Evolutionary conservation across 2,888 invertebrate species (phyloP).

Genomic region (Tetragonula carbonaria): DNA sequence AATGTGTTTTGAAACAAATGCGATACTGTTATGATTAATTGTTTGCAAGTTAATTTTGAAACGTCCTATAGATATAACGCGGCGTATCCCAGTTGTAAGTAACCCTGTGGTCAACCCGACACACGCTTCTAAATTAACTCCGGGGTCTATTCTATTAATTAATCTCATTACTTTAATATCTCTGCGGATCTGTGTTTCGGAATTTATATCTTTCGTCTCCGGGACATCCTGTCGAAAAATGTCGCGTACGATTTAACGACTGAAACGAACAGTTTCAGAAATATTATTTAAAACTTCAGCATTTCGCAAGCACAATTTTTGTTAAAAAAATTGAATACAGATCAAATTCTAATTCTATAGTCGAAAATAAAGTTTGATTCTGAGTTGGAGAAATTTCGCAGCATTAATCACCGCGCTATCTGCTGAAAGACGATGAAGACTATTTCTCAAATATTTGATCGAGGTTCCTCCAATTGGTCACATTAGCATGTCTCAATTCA

Average conservation of each 20-base stretch:
- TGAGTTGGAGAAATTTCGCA: background rate
- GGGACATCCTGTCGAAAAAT: slow-evolving; percentile 14
- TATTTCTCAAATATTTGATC: slow-evolving; percentile 34
- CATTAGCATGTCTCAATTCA: slow-evolving; percentile 56
- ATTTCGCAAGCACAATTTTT: background rate
- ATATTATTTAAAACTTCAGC: background rate
- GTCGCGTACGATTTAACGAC: background rate
- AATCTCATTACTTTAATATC: slow-evolving; percentile 76
- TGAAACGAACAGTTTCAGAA: background rate
- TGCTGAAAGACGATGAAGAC: background rate
- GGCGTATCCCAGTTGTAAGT: slow-evolving; percentile 67
- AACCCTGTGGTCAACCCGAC: slow-evolving; percentile 72
- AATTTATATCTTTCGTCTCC: slow-evolving; percentile 55
- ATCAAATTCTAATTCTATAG: background rate
- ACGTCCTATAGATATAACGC: slow-evolving; percentile 59
- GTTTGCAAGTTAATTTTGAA: slow-evolving; percentile 65
- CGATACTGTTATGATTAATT: slow-evolving; percentile 56
- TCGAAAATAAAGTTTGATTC: background rate
- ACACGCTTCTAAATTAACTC: slow-evolving; percentile 78
- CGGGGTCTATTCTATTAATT: slow-evolving; percentile 77
- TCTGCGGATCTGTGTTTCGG: slow-evolving; percentile 39
- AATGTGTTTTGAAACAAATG: slow-evolving; percentile 4
- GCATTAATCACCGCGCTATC: background rate
- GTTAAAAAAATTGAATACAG: background rate
- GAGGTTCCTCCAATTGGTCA: slow-evolving; percentile 37